Evolutionary conservation across 2,113 vertebrate genomes (phyloP), one percentile per base, ranked within the genome.

Genomic region (Embiotoca jacksoni): DNA sequence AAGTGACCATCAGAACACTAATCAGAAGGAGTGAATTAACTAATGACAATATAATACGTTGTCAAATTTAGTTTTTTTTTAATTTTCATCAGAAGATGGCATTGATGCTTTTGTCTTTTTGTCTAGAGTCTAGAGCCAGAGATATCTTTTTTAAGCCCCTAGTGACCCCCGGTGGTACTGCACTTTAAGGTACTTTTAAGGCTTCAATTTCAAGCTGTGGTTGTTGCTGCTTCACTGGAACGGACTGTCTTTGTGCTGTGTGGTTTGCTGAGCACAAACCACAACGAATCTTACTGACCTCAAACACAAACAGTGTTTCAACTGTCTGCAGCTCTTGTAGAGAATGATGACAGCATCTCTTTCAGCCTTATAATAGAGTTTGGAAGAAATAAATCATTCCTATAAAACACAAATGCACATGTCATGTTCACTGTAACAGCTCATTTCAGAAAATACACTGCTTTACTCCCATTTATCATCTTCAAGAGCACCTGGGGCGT

Each of bases 401-500:
- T 59, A 75, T 84, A 39, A 83, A 85, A 80, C 72, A 72, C 14
- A 86, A 82, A 85, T 49, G 16, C 61, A 72, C 62, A 50, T 75
- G 71, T 76, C 76, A 83, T 89, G 80, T 83, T 87, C 53, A 5
- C 61, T 11, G 3, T 82, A 84, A 87, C 69, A 84, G 82, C 78
- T 87, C 39, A 84, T 87, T 89, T 74, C 11, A 78, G 23, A 79
- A 88, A 78, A 82, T 76, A 90, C 57, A 81, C 56, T 72, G 74
- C 64, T 84, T 87, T 85, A 72, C 81, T 84, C 80, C 72, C 88
- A 91, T 89, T 83, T 85, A 87, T 91, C 86, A 87, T 88, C 74
- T 79, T 77, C 75, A 72, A 2, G 59, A 68, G 72, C 86, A 89
- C 91, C 90, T 85, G 68, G 49, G 78, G 90, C 86, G 7, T 85